Evolutionary conservation across 2,113 vertebrate species (phyloP).

Genomic region (Heterotilapia buettikoferi): DNA sequence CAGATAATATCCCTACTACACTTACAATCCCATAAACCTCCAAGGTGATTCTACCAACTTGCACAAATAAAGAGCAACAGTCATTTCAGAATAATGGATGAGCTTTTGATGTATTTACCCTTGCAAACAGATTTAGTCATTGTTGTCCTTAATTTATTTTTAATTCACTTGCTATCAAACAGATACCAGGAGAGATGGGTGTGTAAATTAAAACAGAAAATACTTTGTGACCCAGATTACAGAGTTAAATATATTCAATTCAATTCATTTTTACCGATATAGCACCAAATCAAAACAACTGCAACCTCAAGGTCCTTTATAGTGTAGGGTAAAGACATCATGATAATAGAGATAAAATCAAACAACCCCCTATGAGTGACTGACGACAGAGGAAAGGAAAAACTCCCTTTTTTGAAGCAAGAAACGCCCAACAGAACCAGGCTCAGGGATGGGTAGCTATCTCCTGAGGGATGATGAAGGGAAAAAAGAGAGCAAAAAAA

Average conservation of each 20-base stretch:
- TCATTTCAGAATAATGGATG: not conserved
- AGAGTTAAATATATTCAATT: not conserved
- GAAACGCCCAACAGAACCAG: not conserved
- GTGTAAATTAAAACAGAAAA: not conserved
- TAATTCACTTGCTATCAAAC: not conserved
- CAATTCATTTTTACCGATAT: not conserved
- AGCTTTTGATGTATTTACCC: not conserved
- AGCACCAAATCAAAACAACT: not conserved
- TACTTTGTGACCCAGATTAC: not conserved
- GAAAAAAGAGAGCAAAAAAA: not conserved
- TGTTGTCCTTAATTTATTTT: not conserved
- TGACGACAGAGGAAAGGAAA: not conserved
- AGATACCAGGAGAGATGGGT: not conserved
- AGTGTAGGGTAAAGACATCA: not conserved
- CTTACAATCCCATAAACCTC: not conserved
- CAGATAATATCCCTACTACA: conserved; percentile 17
- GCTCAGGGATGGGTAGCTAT: not conserved
- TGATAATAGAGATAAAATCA: not conserved
- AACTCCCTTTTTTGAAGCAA: not conserved
- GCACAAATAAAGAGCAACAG: not conserved
- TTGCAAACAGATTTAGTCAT: not conserved
- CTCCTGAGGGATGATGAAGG: not conserved
- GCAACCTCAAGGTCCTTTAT: not conserved
- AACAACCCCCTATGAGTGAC: not conserved
- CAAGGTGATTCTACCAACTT: not conserved